phyloP scores from a whole-genome alignment of 2,113 vertebrate species.

The Recurvirostra avosetta region DNA sequence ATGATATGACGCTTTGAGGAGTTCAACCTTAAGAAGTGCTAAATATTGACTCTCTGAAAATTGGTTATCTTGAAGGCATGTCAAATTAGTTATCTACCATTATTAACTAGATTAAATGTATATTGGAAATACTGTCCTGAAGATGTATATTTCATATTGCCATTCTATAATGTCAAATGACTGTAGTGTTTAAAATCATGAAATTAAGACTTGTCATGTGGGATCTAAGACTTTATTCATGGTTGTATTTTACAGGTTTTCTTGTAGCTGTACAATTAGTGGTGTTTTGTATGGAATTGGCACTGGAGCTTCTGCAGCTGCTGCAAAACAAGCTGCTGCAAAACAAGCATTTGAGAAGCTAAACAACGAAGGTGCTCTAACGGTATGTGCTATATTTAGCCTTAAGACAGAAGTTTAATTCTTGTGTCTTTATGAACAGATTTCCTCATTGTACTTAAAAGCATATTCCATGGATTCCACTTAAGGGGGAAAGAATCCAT shows the following conservation, averaged over 20 bases:
- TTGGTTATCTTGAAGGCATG: not conserved
- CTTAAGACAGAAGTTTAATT: not conserved
- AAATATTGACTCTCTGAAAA: not conserved
- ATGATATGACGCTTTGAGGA: not conserved
- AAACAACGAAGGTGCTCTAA: accelerated
- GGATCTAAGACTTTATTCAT: not conserved
- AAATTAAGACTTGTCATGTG: not conserved
- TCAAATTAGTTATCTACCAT: not conserved
- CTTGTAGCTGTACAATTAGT: conserved; percentile 20
- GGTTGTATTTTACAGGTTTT: conserved; percentile 50
- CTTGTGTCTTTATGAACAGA: not conserved
- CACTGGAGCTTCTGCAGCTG: not conserved
- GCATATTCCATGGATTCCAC: not conserved
- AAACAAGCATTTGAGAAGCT: conserved; percentile 15
- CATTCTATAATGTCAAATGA: not conserved
- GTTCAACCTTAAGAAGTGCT: not conserved
- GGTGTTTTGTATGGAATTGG: not conserved
- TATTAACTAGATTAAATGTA: not conserved
- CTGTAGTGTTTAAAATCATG: not conserved
- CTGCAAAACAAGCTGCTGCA: conserved; percentile 66
- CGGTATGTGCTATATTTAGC: not conserved
- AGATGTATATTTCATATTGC: not conserved
- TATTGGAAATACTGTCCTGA: not conserved
- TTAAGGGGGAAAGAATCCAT: not conserved
- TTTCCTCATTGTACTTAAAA: not conserved